These are phyloP conservation scores for Spialia ferax DNA, from an alignment of 2,888 invertebrate species.

Conservation along the genomic window DNA sequence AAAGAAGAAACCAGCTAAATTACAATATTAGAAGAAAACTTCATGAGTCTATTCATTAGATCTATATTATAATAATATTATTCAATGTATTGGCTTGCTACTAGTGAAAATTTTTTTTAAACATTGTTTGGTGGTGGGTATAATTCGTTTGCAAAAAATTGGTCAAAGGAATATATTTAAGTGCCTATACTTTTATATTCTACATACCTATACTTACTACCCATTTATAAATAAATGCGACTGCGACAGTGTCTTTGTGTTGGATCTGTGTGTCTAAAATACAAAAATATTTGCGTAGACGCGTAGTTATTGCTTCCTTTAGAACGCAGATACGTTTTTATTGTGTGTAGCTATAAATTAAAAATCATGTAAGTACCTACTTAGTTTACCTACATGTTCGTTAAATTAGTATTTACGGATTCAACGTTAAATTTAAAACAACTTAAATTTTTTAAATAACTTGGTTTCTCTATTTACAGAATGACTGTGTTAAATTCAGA, in stretches of 20 bases:
- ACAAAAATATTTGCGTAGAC: background rate
- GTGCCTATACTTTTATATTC: too few species aligned
- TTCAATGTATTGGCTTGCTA: too few species aligned
- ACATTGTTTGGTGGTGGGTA: background rate
- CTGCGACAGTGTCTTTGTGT: background rate
- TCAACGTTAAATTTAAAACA: background rate
- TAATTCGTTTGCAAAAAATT: too few species aligned
- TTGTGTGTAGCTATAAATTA: background rate
- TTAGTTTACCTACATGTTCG: background rate
- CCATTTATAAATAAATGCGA: background rate
- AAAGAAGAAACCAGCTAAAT: too few species aligned
- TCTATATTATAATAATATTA: too few species aligned
- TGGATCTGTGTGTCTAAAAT: background rate
- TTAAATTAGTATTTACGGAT: background rate
- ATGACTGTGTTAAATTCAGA: slow-evolving; percentile 51
- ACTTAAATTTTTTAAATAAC: slow-evolving; percentile 12
- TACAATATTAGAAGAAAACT: too few species aligned
- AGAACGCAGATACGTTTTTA: background rate
- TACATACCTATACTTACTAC: too few species aligned
- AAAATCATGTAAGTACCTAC: background rate
- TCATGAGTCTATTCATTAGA: too few species aligned
- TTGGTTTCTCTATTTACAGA: slow-evolving; percentile 31
- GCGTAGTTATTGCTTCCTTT: slow-evolving; percentile 3
- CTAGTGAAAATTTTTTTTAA: too few species aligned
- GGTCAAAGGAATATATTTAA: too few species aligned